Evolutionary conservation across 2,113 vertebrate species (phyloP).

Genomic region (Rhinoptilus africanus): DNA sequence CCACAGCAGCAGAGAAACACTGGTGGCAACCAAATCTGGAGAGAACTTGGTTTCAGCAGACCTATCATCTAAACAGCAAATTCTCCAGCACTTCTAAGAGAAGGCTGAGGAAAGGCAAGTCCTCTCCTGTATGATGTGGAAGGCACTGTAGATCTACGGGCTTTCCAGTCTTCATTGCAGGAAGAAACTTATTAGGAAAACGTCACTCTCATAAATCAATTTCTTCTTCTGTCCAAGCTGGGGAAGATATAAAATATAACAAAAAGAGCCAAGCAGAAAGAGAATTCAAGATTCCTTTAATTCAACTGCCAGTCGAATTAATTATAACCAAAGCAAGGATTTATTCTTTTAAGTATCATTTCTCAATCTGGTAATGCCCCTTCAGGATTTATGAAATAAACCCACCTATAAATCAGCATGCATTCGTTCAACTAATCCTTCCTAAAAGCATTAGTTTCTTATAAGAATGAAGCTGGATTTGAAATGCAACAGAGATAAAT

Average conservation of each 20-base stretch:
- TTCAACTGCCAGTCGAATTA: not conserved
- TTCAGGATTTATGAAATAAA: not conserved
- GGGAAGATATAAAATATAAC: not conserved
- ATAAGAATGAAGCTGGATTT: not conserved
- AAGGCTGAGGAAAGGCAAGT: not conserved
- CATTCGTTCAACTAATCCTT: not conserved
- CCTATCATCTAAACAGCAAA: not conserved
- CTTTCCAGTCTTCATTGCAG: not conserved
- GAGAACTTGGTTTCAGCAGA: not conserved
- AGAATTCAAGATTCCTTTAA: not conserved
- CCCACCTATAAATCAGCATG: not conserved
- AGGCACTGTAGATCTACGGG: not conserved
- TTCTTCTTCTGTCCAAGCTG: not conserved
- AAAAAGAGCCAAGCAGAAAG: not conserved
- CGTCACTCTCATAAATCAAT: not conserved
- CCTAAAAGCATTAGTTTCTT: not conserved
- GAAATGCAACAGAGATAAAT: not conserved
- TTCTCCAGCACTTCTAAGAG: not conserved
- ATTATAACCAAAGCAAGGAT: not conserved
- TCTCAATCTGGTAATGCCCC: not conserved
- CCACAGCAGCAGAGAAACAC: not conserved
- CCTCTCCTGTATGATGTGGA: not conserved
- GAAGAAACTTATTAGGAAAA: not conserved
- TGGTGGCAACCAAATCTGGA: rapidly evolving
- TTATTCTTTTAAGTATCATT: not conserved